Percentiles rank a stretch among this genome's conserved stretches.
These are phyloP conservation scores for Columbina picui DNA, from an alignment of 2,113 vertebrate genomes.

Conservation along the genomic window DNA sequence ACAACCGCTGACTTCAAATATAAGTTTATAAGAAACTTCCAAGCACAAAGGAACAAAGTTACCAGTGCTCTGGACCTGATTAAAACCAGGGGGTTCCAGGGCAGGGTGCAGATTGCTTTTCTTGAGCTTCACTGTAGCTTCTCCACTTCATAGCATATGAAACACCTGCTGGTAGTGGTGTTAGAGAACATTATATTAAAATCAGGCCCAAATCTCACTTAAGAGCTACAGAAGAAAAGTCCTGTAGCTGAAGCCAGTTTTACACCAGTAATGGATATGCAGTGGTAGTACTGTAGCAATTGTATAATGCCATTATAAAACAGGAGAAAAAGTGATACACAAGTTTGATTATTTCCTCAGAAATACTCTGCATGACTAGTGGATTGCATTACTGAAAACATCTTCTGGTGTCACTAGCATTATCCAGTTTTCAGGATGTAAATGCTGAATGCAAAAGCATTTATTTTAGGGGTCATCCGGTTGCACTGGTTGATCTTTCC, in stretches of 20 bases:
- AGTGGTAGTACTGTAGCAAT: background rate
- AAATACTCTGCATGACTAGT: background rate
- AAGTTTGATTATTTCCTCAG: background rate
- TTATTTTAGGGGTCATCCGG: background rate
- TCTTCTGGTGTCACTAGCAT: background rate
- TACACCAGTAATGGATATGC: background rate
- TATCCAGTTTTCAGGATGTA: background rate
- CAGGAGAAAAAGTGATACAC: background rate
- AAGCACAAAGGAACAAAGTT: constrained; percentile 53
- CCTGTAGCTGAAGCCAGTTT: background rate
- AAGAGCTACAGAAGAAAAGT: background rate
- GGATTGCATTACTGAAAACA: background rate
- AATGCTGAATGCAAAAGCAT: background rate
- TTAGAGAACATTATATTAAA: background rate
- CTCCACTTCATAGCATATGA: background rate
- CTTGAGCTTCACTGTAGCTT: background rate
- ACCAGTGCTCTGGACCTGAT: constrained; percentile 9
- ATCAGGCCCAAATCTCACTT: background rate
- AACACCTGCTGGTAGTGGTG: background rate
- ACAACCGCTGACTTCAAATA: constrained; percentile 70
- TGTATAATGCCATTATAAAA: background rate
- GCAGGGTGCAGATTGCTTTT: constrained; percentile 35
- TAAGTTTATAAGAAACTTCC: constrained; percentile 56
- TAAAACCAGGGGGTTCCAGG: background rate
- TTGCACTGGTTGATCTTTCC: background rate